Evolutionary conservation across 2,113 vertebrate species (phyloP), one percentile per base, ranked within the genome.

Genomic region (Lynx canadensis): DNA sequence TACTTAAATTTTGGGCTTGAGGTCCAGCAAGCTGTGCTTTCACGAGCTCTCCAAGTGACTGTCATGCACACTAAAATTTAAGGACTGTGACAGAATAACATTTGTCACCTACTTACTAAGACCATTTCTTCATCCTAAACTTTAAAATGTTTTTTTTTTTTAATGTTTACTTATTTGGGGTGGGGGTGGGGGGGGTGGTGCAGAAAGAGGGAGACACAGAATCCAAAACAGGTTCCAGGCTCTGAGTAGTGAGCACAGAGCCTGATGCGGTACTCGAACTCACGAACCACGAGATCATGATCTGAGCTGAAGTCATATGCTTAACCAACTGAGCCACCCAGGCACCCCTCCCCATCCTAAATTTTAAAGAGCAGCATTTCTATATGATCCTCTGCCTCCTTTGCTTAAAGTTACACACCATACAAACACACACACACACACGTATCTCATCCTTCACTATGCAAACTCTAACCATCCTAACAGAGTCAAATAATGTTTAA

Each of bases 21-120:
- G 63, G 63, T 74, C 33, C 48, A 89, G 29, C 25, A 96, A 73
- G n/a, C 52, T 91, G 14, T 50, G 27, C 41, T 91, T 95, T 83
- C 92, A 73, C 12, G 89, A 83, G 55, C 76, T 94, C 63, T 90
- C 27, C 12, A 83, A 41, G 74, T 68, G 57, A 76, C 8, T 93
- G 71, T 29, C 27, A 90, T 33, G 7, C 29, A 95, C 38, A 60
- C 21, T 60, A 60, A 60, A 91, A 74, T 86, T 89, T 96, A 57
- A 93, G 68, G 80, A 90, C 38, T 83, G 33, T 48, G 84, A 27
- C 7, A 68, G 29, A 90, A 79, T 21, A 96, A 85, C 60, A 82
- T 74, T 92, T 92, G 95, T 90, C 80, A 95, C 38, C 36, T 27
- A 97, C n/a, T 36, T 81, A 80, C 38, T 50, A 18, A 91, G 38